Conservation (phyloP, 1,140 invertebrate genomes). For the Antheraea pernyi region DNA sequence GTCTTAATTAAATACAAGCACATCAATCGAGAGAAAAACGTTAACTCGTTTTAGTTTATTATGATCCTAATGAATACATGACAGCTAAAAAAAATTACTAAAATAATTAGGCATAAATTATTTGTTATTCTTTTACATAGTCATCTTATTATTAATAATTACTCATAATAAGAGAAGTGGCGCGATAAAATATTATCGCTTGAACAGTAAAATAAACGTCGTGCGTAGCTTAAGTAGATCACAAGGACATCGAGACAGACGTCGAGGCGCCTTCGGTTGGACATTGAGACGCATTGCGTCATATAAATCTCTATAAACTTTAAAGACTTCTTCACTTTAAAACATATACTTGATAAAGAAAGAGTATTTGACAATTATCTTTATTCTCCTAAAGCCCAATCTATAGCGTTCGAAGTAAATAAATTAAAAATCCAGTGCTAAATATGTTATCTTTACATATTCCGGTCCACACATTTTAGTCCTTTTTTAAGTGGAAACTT, state of each 20-base stretch:
- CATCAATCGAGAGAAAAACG: too few relatives aligned
- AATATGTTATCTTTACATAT: too few relatives aligned
- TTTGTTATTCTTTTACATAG: too few relatives aligned
- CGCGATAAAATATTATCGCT: background rate
- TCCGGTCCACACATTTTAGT: too few relatives aligned
- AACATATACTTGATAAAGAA: background rate
- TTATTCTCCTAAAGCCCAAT: background rate
- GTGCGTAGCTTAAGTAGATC: conserved; percentile 1
- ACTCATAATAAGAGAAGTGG: background rate
- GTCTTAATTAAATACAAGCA: too few relatives aligned
- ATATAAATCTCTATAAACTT: background rate
- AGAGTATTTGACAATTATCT: background rate
- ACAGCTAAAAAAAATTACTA: background rate
- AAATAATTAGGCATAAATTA: too few relatives aligned
- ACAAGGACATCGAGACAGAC: conserved; percentile 33
- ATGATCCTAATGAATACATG: too few relatives aligned
- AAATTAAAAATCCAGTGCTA: too few relatives aligned
- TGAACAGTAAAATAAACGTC: background rate
- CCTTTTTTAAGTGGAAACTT: too few relatives aligned
- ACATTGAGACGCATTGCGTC: conserved; percentile 12
- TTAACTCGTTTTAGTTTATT: too few relatives aligned
- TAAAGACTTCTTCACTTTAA: background rate
- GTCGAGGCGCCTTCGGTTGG: conserved; percentile 23
- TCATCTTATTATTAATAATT: background rate
- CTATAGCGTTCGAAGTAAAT: too few relatives aligned